Base-by-base conservation (phyloP, 2,113 vertebrate species). In the Syrrhaptes paradoxus region DNA sequence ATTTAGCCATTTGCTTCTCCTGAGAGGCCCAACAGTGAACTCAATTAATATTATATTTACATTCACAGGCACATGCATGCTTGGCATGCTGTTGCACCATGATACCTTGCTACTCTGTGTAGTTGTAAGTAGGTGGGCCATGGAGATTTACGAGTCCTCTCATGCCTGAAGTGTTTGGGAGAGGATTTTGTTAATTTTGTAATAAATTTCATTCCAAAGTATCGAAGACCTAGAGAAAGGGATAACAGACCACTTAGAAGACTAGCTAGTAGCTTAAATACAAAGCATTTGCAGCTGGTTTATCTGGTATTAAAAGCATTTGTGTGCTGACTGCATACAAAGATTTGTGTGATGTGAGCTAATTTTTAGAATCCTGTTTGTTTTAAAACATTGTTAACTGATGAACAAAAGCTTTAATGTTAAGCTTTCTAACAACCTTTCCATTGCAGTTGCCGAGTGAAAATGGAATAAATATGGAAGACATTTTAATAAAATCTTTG, bases 11-110 rank as follows among this genome's bases (percentile, higher is more conserved):
- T 89, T 0, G 1, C 19, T 87, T 48, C 21, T 65, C 14, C 45
- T 41, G n/a, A 41, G 52, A 22, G 62, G 24, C 38, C 57, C 7
- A 66, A 1, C 25, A 58, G 10, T 54, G 63, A 83, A 34, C 45
- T 78, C 21, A 10, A 4, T 46, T 25, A 36, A 3, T 58, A 9
- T 8, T 58, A 9, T 8, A 7, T 78, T 72, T 75, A 38, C 11
- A 20, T 57, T 70, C 45, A 34, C 6, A 34, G 25, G 36, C 28
- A 45, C 7, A 3, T 4, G 4, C 21, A 2, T 71, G n/a, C 32
- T 43, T 78, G 45, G 12, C 36, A 26, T 72, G 41, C 49, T 38
- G 19, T 61, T 1, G 0, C 36, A 3, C 28, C 25, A 1, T 17
- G 55, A 20, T 67, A 34, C 63, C 36, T 36, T 24, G 41, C 55